phyloP scores from a whole-genome alignment of 2,888 invertebrate genomes.

The Nineta flava region DNA sequence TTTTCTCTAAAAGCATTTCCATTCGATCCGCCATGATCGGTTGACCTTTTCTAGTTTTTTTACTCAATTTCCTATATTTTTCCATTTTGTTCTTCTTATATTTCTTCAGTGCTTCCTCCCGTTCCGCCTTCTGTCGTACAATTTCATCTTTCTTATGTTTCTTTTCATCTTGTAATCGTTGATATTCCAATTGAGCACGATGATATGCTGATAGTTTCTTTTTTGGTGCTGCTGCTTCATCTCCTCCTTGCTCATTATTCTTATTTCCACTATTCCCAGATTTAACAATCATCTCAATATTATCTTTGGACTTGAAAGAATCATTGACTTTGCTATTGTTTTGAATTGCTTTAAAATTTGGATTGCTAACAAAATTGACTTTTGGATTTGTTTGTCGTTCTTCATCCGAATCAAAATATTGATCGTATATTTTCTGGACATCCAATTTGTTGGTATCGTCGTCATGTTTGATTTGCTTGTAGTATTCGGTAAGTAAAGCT shows the following conservation, averaged over 20 bases:
- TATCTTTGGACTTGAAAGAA: conserved; percentile 16
- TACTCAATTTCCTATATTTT: conserved; percentile 53
- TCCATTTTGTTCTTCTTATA: conserved; percentile 56
- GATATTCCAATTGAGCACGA: conserved; percentile 37
- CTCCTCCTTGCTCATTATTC: conserved; percentile 4
- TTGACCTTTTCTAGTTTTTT: conserved; percentile 67
- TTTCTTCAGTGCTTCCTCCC: conserved; percentile 41
- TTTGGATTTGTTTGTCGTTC: conserved; percentile 14
- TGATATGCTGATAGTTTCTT: conserved; percentile 28
- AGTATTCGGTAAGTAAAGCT: conserved; percentile 35
- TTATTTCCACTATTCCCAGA: conserved; percentile 17
- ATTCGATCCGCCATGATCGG: conserved; percentile 72
- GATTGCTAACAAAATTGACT: conserved; percentile 13
- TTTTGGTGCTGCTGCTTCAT: conserved; percentile 12
- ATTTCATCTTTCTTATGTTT: conserved; percentile 31
- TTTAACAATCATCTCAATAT: conserved; percentile 11
- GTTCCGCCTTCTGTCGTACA: conserved; percentile 36
- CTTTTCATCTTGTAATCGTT: conserved; percentile 39
- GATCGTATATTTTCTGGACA: conserved; percentile 33
- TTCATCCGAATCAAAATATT: conserved; percentile 11
- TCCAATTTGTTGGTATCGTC: conserved; percentile 25
- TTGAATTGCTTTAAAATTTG: conserved; percentile 6
- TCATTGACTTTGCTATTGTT: no score
- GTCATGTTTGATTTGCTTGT: conserved; percentile 37
- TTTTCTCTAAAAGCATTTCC: conserved; percentile 60